These are phyloP conservation scores for Enteromius trimaculatus DNA, from an alignment of 2,797 vertebrate species.

Conservation along the genomic window DNA sequence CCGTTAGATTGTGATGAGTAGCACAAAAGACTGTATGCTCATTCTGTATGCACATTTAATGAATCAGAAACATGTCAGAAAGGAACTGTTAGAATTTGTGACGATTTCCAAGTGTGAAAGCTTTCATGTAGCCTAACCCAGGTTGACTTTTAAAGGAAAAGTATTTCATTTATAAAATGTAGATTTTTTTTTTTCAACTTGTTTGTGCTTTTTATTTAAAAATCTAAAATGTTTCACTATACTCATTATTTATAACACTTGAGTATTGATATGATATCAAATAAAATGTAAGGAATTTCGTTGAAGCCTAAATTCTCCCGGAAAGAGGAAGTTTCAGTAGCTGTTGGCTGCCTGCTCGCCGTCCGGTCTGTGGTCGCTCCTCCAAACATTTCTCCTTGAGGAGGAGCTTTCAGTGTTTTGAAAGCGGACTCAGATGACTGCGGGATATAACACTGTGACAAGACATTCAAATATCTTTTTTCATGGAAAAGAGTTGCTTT, in stretches of 20 bases:
- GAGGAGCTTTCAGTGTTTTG: slow-evolving; percentile 52
- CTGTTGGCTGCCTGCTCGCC: slow-evolving; percentile 26
- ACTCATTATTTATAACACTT: neutral
- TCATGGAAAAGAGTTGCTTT: neutral
- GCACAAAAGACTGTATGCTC: neutral
- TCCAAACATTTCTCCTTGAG: slow-evolving; percentile 45
- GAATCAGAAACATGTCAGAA: no score
- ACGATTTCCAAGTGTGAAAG: neutral
- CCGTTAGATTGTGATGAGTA: slow-evolving; percentile 8
- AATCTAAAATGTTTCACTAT: neutral
- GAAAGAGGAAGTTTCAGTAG: slow-evolving; percentile 44
- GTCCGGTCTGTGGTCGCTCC: slow-evolving; percentile 38
- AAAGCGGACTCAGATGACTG: slow-evolving; percentile 17
- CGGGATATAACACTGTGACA: slow-evolving; percentile 34
- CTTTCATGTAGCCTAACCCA: neutral
- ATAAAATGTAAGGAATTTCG: neutral
- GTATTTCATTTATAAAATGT: neutral
- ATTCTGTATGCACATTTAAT: neutral
- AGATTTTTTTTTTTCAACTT: neutral
- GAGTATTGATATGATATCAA: neutral
- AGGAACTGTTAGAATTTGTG: neutral
- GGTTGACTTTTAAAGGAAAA: neutral
- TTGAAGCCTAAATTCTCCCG: slow-evolving; percentile 18
- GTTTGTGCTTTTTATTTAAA: neutral
- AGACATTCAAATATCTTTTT: slow-evolving; percentile 6